phyloP scores from a whole-genome alignment of 2,888 invertebrate genomes.

The Trichopria drosophilae region DNA sequence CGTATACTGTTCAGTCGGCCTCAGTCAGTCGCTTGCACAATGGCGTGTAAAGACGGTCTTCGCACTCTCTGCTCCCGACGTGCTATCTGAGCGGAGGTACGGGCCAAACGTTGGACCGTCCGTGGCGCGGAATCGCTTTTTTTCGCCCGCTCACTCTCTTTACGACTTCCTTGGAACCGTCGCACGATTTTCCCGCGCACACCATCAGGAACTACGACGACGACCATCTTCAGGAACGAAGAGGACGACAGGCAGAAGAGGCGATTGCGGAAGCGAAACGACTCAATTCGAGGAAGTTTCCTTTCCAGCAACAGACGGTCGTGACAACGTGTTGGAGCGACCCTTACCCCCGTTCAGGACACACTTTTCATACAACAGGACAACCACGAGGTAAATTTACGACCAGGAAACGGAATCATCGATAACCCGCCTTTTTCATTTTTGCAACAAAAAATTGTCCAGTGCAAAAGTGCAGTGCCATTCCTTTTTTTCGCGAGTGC shows the following conservation, averaged over 20 bases:
- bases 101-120: conserved; percentile 55
- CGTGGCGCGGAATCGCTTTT: conserved; percentile 42
- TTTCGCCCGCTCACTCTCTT: conserved; percentile 28
- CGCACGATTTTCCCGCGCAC: conserved; percentile 22
- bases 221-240: no score
- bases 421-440: no score
- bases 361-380: no score
- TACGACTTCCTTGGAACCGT: no score
- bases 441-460: conserved; percentile 18
- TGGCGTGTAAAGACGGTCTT: conserved; percentile 49
- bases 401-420: no score
- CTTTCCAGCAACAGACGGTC: conserved; percentile 44
- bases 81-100: conserved; percentile 56
- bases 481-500: no score
- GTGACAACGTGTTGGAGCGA: conserved; percentile 43
- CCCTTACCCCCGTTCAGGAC: conserved; percentile 48
- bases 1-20: conserved; percentile 44
- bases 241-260: no score
- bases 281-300: conserved; percentile 28
- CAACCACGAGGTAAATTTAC: no score
- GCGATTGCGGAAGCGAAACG: conserved; percentile 19
- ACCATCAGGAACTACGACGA: conserved; percentile 23
- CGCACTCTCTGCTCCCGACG: conserved; percentile 44
- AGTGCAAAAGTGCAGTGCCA: conserved; percentile 23
- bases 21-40: conserved; percentile 55